These are phyloP conservation scores for Trichosurus vulpecula DNA, from an alignment of 2,797 vertebrate species.

Conservation along the genomic window DNA sequence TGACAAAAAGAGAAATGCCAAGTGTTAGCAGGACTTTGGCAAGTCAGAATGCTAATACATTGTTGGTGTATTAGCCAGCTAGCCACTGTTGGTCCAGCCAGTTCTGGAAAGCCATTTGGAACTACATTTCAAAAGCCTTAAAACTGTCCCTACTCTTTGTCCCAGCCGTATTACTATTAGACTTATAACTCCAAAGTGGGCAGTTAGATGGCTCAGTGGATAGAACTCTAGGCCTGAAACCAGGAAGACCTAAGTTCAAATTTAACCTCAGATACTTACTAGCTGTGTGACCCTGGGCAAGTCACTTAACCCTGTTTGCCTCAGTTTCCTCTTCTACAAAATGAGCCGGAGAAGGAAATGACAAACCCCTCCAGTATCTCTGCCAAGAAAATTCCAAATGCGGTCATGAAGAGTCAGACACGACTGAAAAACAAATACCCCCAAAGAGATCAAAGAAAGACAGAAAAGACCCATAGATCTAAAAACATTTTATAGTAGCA, in stretches of 20 bases:
- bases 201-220: neutral
- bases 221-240: neutral
- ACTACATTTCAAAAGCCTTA: neutral
- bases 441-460: neutral
- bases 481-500: neutral
- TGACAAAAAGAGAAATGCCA: neutral
- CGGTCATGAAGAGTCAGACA: neutral
- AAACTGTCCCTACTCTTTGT: neutral
- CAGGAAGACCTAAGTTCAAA: neutral
- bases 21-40: neutral
- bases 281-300: neutral
- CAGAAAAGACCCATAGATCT: neutral
- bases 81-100: neutral
- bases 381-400: neutral
- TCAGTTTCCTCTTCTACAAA: neutral
- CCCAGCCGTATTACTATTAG: neutral
- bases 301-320: neutral
- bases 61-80: neutral
- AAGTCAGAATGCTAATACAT: neutral
- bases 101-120: neutral
- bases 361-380: neutral
- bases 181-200: neutral
- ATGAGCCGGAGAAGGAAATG: neutral
- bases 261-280: neutral
- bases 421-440: neutral